Conservation (phyloP, 2,888 invertebrate species). For the Monopis laevigella region DNA sequence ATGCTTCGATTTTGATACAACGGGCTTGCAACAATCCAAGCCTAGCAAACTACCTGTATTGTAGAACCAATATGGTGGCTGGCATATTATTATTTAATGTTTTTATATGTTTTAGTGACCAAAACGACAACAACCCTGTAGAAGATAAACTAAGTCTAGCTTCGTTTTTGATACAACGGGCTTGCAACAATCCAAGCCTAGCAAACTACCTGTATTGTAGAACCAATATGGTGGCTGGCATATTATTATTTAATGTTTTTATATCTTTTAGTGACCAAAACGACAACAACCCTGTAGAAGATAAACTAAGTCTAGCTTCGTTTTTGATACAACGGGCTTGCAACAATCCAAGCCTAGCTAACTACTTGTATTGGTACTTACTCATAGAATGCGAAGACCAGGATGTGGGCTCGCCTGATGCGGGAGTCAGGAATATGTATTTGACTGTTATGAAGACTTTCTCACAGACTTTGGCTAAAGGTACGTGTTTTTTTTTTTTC, state of each 20-base stretch:
- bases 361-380: conserved; percentile 98
- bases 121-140: conserved; percentile 17
- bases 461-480: conserved; percentile 74
- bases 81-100: background rate
- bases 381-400: conserved; percentile 94
- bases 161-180: conserved; percentile 89
- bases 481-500: conserved; percentile 33
- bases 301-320: conserved; percentile 78
- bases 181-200: conserved; percentile 86
- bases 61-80: no score
- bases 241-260: background rate
- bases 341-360: conserved; percentile 88
- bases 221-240: no score
- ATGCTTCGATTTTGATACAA: conserved; percentile 90
- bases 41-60: conserved; percentile 96
- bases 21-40: conserved; percentile 89
- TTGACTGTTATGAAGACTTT: conserved; percentile 89
- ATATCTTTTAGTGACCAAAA: conserved; percentile 20
- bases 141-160: conserved; percentile 76
- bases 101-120: conserved; percentile 20
- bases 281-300: conserved; percentile 27
- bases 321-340: conserved; percentile 92
- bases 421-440: conserved; percentile 84
- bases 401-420: conserved; percentile 78
- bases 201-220: conserved; percentile 99